phyloP scores from a whole-genome alignment of 2,797 vertebrate genomes.

The Sebastes reedi region DNA sequence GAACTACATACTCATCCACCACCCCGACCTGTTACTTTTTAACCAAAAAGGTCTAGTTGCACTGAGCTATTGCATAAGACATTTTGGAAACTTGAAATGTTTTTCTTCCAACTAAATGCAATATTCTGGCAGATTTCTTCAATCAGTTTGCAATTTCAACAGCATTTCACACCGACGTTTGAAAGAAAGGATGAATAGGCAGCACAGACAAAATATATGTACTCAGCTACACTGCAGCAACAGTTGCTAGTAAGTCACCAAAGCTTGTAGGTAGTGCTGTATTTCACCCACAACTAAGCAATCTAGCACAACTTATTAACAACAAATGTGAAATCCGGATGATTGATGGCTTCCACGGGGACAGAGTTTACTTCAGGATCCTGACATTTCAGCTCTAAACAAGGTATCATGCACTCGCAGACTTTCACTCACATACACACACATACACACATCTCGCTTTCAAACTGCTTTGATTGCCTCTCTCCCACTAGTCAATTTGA shows the following conservation, averaged over 20 bases:
- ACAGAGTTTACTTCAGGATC: constrained; percentile 31
- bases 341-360: constrained; percentile 50
- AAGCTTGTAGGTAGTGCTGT: not conserved
- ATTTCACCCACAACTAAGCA: constrained; percentile 23
- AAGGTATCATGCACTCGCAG: constrained; percentile 31
- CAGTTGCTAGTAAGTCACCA: not conserved
- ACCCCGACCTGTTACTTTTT: not conserved
- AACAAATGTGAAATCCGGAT: constrained; percentile 47
- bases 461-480: constrained; percentile 57
- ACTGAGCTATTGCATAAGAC: not conserved
- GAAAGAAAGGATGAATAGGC: not conserved
- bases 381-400: constrained; percentile 52
- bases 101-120: not conserved
- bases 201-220: not conserved
- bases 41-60: not conserved
- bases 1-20: not conserved
- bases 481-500: constrained; percentile 64
- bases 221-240: not conserved
- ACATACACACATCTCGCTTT: constrained; percentile 3
- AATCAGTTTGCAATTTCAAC: not conserved
- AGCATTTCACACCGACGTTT: not conserved
- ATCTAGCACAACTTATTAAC: constrained; percentile 43
- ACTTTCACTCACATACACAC: not conserved
- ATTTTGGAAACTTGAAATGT: not conserved
- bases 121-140: not conserved